Evolutionary conservation across 2,888 invertebrate genomes (phyloP), one percentile per base, ranked within the genome.

Genomic region (Pristionchus entomophagus): DNA sequence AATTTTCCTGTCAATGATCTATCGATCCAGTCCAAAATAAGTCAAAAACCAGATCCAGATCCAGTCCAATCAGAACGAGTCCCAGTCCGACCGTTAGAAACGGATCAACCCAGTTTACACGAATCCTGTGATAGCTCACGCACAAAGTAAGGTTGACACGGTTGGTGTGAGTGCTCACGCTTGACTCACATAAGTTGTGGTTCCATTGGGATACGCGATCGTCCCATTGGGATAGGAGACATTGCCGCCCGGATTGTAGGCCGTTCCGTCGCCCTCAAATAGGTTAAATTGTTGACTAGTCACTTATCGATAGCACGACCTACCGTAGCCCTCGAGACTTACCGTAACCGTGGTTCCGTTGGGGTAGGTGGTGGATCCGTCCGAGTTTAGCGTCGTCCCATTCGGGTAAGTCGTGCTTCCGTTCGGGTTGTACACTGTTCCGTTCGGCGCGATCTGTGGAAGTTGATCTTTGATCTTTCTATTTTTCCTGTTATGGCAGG

Each of bases 301-400:
- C 41, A 45, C 22, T 45, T 77, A 77, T 4, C 80, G 41, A 53
- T 81, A 6, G 6, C 29, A 12, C 17, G 14, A 14, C 12, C 19
- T 32, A 3, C 6, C 53, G 26, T 5, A n/a, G 14, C 80, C 80
- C 8, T 53, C 41, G 59, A 4, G 2, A 8, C 78, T 6, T 78
- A 80, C 80, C 49, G 26, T 49, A 51, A 51, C 51, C 51, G 49
- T 80, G 19, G 83, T 83, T 17, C 83, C 83, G n/a, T 83, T 83
- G 19, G 59, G 45, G 22, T 62, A 83, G 17, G 38, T 19, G 10
- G 22, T 32, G 41, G 83, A 29, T 12, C 83, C 83, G 49, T 83
- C 35, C 59, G 29, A 0, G 41, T 82, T 41, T 17, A 59, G 26
- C 2, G 59, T 82, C 12, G 59, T 41, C 6, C 59, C 59, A 38